Evolutionary conservation across 2,888 invertebrate genomes (phyloP).

Genomic region (Tridacna gigas): DNA sequence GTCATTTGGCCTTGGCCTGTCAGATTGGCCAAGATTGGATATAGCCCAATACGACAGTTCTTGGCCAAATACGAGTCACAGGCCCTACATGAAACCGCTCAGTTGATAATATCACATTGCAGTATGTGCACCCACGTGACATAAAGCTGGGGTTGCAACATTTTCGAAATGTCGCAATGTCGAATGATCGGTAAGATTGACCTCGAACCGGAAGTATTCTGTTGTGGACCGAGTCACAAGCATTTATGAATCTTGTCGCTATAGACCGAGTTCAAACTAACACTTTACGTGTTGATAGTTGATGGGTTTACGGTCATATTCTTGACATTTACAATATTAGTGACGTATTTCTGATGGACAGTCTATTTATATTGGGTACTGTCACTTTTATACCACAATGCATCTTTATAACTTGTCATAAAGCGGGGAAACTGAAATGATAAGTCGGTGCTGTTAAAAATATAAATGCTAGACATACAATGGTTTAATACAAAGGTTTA

Average conservation of each 20-base stretch:
- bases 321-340: slow-evolving; percentile 14
- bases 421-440: not conserved
- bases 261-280: slow-evolving; percentile 1
- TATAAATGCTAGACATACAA: not conserved
- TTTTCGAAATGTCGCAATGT: no score
- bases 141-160: no score
- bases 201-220: no score
- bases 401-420: not conserved
- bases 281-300: slow-evolving; percentile 18
- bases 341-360: slow-evolving; percentile 19
- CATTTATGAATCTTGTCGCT: not conserved
- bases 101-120: no score
- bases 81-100: no score
- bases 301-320: slow-evolving; percentile 5
- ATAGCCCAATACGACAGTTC: no score
- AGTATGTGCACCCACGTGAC: no score
- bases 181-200: no score
- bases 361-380: slow-evolving; percentile 17
- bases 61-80: no score
- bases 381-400: slow-evolving; percentile 2
- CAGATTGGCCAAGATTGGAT: no score
- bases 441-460: no score
- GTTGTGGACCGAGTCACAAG: not conserved
- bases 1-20: no score
- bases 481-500: not conserved